phyloP scores from a whole-genome alignment of 1,140 invertebrate genomes.

The Drosophila biarmipes region DNA sequence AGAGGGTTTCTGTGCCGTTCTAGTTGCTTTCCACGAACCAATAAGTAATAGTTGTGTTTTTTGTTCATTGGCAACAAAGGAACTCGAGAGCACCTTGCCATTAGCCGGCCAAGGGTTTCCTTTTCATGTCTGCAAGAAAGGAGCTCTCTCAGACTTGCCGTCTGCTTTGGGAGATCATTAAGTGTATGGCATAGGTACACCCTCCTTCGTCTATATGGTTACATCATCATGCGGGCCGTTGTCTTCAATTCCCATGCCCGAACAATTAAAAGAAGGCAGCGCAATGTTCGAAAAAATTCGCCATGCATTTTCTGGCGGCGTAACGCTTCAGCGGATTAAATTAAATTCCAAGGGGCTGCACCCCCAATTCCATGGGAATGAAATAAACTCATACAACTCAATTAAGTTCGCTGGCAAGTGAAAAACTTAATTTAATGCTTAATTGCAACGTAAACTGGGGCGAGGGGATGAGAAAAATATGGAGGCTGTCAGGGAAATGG shows the following conservation, averaged over 20 bases:
- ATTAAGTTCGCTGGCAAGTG: conserved; percentile 63
- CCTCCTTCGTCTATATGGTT: conserved; percentile 23
- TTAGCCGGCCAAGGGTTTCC: conserved; percentile 34
- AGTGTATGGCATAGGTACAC: not conserved
- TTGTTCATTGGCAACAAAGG: conserved; percentile 30
- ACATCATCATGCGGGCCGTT: conserved; percentile 55
- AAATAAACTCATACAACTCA: conserved; percentile 59
- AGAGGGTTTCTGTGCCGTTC: conserved; percentile 36
- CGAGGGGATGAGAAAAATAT: not conserved
- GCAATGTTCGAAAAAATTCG: conserved; percentile 55
- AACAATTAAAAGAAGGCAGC: conserved; percentile 56
- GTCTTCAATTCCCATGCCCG: conserved; percentile 55
- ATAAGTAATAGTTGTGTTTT: conserved; percentile 60
- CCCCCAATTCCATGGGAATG: conserved; percentile 34
- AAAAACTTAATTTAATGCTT: conserved; percentile 77
- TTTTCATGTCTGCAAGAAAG: conserved; percentile 6
- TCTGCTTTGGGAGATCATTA: conserved; percentile 35
- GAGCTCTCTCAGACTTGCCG: conserved; percentile 24
- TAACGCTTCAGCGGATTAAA: conserved; percentile 66
- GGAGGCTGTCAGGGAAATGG: conserved; percentile 11
- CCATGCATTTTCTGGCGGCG: conserved; percentile 58
- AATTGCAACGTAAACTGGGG: conserved; percentile 59
- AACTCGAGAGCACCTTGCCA: conserved; percentile 52
- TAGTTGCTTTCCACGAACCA: conserved; percentile 73
- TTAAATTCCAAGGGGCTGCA: conserved; percentile 32